phyloP scores from a whole-genome alignment of 2,888 invertebrate species.

The Synergus laeviventris region DNA sequence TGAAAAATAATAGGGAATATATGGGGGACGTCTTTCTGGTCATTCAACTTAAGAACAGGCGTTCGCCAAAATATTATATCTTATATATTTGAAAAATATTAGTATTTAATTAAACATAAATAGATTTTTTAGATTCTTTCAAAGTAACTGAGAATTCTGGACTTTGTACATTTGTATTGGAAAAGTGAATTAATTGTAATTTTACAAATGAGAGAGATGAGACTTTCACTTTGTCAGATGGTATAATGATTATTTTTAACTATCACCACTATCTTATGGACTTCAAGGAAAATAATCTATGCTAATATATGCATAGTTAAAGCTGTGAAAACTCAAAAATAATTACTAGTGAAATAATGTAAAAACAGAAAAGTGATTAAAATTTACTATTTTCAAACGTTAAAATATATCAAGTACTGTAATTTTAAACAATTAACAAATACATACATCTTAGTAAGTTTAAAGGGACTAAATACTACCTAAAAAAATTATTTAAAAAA shows the following conservation, averaged over 20 bases:
- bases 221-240: slow-evolving; percentile 10
- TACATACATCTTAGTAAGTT: not conserved
- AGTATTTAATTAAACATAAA: no score
- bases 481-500: not conserved
- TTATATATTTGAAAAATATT: not conserved
- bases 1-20: not conserved
- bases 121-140: no score
- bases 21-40: no score
- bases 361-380: not conserved
- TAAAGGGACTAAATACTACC: not conserved
- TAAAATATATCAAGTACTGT: not conserved
- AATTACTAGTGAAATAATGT: not conserved
- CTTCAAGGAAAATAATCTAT: not conserved
- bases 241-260: slow-evolving; percentile 17
- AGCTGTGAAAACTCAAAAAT: not conserved
- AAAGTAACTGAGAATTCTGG: no score
- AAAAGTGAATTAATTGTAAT: slow-evolving; percentile 9
- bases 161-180: not conserved
- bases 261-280: not conserved
- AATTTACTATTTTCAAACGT: not conserved
- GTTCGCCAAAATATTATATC: no score
- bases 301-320: no score
- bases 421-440: not conserved
- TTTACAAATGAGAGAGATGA: not conserved
- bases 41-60: no score